A percentile compares a stretch with the other conserved stretches of the same genome.
These are phyloP conservation scores for Rhombomys opimus DNA, from an alignment of 2,113 vertebrate genomes.

Conservation along the genomic window DNA sequence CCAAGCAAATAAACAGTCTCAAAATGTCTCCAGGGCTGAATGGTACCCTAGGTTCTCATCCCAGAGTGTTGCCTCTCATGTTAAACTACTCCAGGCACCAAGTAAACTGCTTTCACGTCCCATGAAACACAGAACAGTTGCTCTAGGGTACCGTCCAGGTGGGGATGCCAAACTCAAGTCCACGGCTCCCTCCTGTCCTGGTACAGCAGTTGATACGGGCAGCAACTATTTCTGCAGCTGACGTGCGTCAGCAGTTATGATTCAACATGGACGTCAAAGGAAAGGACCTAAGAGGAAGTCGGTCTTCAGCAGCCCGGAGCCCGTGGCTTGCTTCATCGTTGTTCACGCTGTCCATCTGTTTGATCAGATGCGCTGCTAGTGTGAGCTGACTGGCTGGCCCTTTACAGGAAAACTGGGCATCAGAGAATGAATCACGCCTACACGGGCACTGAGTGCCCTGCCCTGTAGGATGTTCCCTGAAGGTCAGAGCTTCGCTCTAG, in stretches of 20 bases:
- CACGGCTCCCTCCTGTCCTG: background rate
- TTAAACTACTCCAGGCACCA: background rate
- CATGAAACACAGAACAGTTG: background rate
- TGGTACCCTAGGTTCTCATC: background rate
- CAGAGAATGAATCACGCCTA: background rate
- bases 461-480: too few relatives aligned
- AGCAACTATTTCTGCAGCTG: conserved; percentile 57
- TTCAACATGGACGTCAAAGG: conserved; percentile 43
- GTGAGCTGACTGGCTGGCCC: background rate
- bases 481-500: background rate
- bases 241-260: conserved; percentile 24
- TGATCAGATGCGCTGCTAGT: background rate
- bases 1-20: background rate
- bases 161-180: rapidly evolving
- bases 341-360: conserved; percentile 47
- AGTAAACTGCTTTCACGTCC: background rate
- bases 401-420: conserved; percentile 30
- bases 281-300: conserved; percentile 54
- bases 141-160: background rate
- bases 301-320: conserved; percentile 53
- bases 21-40: background rate
- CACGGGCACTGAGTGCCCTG: background rate
- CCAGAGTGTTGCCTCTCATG: background rate
- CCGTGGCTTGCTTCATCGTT: conserved; percentile 28
- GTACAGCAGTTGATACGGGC: background rate